Conservation (phyloP, 2,888 invertebrate genomes). For the Athrips mouffetella region DNA sequence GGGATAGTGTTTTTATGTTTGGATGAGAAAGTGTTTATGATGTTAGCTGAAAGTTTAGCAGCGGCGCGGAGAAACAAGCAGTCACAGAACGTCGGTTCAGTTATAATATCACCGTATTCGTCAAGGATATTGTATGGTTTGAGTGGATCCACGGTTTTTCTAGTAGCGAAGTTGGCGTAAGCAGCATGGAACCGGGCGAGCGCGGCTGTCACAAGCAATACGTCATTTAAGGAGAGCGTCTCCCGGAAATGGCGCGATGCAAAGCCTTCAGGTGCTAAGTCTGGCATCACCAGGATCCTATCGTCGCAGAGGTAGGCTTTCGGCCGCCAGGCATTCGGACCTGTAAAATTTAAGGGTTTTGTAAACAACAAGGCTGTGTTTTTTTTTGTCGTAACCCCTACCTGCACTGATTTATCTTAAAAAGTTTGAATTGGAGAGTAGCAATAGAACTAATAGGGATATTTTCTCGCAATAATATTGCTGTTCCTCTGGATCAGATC, state of each 20-base stretch:
- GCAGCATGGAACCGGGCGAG: constrained; percentile 61
- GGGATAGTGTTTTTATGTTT: constrained; percentile 32
- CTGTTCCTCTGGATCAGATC: too few relatives aligned
- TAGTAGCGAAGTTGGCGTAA: constrained; percentile 48
- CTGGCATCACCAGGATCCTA: constrained; percentile 55
- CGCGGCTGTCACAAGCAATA: constrained; percentile 34
- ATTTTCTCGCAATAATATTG: too few relatives aligned
- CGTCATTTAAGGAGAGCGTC: constrained; percentile 45
- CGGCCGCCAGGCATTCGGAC: constrained; percentile 45
- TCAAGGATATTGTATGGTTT: constrained; percentile 37
- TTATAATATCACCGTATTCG: constrained; percentile 36
- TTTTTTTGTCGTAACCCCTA: too few relatives aligned
- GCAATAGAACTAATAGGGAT: too few relatives aligned
- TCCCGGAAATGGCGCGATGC: constrained; percentile 30
- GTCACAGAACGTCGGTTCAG: constrained; percentile 45
- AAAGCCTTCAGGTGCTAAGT: constrained; percentile 51
- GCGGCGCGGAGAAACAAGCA: constrained; percentile 47
- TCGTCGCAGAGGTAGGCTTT: constrained; percentile 49
- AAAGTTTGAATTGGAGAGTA: too few relatives aligned
- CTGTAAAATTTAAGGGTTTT: too few relatives aligned
- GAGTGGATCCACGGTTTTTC: constrained; percentile 25
- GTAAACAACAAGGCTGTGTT: too few relatives aligned
- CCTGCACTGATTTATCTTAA: too few relatives aligned
- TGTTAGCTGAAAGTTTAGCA: constrained; percentile 46
- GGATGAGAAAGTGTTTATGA: constrained; percentile 45